Base-by-base conservation (phyloP, 2,797 vertebrate genomes). In the Onychomys arenicola region DNA sequence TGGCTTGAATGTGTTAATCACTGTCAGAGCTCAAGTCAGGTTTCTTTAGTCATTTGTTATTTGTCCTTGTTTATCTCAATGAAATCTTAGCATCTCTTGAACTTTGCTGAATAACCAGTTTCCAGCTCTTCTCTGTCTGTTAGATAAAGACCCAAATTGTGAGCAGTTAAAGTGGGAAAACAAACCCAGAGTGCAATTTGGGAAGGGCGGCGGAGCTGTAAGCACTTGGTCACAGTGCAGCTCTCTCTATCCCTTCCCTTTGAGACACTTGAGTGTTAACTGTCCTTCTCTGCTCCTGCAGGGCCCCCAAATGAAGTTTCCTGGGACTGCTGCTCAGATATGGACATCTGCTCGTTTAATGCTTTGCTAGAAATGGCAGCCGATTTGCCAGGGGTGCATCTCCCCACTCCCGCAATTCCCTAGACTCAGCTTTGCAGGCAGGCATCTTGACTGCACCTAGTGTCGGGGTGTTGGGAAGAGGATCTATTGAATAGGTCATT, bases 271-370 rank as follows among this genome's bases (percentile, higher is more conserved):
- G 67, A 19, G 2, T 90, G 90, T 91, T 95, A 71, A 88, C 63
- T 7, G 0, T 92, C 65, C 82, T 93, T 81, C 29, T 32, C 3
- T 77, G 40, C 49, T 59, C 52, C 23, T 55, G 75, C 63, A 92
- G 75, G 78, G 63, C 90, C 83, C 78, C 65, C 81, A 40, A 49
- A 90, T 55, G n/a, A 71, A 82, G 71, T 78, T 89, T 82, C 67
- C 61, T 77, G 78, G 81, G 89, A 67, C 32, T 32, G 63, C 1
- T 89, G 5, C 23, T 61, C 84, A 29, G n/a, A 37, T 9, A 8
- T 87, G 85, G 75, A 65, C 63, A 13, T 97, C 93, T 97, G 80
- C 40, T 92, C 96, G 46, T 96, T 90, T 80, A 81, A 81, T 77
- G 96, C 85, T 86, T 85, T 52, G 46, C 80, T 86, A 52, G 12